Base-by-base conservation (phyloP, 2,888 invertebrate genomes). In the Eupithecia abbreviata region DNA sequence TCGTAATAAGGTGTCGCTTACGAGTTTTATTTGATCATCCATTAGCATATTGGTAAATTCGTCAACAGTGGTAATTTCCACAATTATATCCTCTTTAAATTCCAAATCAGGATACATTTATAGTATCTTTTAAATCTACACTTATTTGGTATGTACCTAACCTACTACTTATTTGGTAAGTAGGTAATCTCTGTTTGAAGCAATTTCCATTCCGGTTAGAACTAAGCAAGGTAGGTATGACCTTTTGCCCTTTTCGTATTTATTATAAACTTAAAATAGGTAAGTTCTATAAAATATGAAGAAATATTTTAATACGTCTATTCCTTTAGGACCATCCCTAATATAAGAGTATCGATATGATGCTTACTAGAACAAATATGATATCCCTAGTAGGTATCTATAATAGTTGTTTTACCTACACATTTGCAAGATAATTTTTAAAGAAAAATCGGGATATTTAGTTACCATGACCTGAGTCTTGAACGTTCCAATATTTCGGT, bases 21-120 rank as follows among this genome's bases (percentile, higher is more conserved):
- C 66, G 66, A 66, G 71, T 72, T 70, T 70, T 75, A 67, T 78
- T 78, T 78, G 73, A n/a, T 49, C 30, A 51, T n/a, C 49, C 9
- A 55, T 74, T 74, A 69, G 30, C 75, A 66, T 49, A 42, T 7
- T 41, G 62, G 30, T 12, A 9, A 18, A 73, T 15, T 45, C 15
- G 71, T 72, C 73, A 74, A 76, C 72, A 76, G 74, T 70, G 76
- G 78, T 76, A 74, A 74, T 69, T 78, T 78, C 74, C 76, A 76
- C 73, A 18, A 72, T 69, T 62, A 74, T 15, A n/a, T 67, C 68
- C 45, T 47, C 18, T 12, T 68, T 18, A 68, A n/a, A 18, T 18
- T 18, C 3, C 10, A 15, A 47, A 45, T 68, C 1, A 68, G 3
- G 45, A 47, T 9, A 4, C 2, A 5, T 68, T 18, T 15, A 4